These are phyloP conservation scores for Anguilla pacifica DNA, from an alignment of 2,797 vertebrate genomes.

Conservation along the genomic window DNA sequence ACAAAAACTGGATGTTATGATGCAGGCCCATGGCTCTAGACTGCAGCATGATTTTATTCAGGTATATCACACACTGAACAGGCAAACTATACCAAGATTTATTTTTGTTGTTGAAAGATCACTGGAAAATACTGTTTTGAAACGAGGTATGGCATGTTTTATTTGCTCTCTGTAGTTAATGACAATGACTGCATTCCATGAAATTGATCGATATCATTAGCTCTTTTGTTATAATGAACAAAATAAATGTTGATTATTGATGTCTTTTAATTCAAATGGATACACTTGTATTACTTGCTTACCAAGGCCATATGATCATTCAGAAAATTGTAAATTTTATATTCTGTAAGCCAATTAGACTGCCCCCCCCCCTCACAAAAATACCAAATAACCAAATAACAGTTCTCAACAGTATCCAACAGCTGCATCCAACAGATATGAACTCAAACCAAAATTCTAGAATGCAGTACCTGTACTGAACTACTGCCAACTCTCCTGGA, in stretches of 20 bases:
- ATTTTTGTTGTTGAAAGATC: background rate
- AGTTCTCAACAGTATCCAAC: background rate
- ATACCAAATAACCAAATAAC: background rate
- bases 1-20: background rate
- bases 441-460: background rate
- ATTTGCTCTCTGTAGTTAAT: background rate
- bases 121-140: conserved; percentile 11
- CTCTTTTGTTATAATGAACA: background rate
- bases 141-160: conserved; percentile 10
- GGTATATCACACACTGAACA: background rate
- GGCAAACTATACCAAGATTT: background rate
- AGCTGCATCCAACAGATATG: background rate
- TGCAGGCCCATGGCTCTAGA: background rate
- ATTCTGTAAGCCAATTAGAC: background rate
- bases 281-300: background rate
- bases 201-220: background rate
- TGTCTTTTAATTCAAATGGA: background rate
- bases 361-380: background rate
- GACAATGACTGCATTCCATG: conserved; percentile 4
- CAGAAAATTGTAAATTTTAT: background rate
- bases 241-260: conserved; percentile 7
- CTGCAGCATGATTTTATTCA: background rate
- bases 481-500: too few relatives aligned
- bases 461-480: background rate
- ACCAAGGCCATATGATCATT: background rate